phyloP scores from a whole-genome alignment of 2,797 vertebrate species.

The Melanotaenia nigrans region DNA sequence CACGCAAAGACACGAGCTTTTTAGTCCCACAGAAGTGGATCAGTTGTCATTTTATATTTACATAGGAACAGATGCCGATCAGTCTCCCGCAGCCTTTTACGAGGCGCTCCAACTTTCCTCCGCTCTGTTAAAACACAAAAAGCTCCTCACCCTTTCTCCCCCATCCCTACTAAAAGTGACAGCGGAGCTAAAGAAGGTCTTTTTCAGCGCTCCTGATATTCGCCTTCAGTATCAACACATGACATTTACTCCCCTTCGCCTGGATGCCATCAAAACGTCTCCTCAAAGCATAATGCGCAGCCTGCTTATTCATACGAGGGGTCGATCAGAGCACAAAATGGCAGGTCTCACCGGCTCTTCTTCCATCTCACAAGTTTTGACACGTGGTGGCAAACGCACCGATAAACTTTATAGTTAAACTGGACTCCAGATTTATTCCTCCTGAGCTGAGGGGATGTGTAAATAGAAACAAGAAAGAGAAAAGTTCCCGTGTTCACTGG shows the following conservation, averaged over 20 bases:
- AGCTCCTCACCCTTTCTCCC: not conserved
- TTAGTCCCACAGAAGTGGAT: constrained; percentile 22
- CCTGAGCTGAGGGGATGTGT: not conserved
- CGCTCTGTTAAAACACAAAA: not conserved
- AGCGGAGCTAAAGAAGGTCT: constrained; percentile 23
- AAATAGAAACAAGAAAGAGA: constrained; percentile 28
- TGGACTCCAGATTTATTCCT: not conserved
- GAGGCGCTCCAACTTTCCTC: constrained; percentile 68
- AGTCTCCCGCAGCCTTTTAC: constrained; percentile 30
- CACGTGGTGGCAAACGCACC: constrained; percentile 72
- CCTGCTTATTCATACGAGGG: constrained; percentile 83
- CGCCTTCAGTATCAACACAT: constrained; percentile 58
- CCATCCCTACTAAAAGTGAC: not conserved
- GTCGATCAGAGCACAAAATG: constrained; percentile 94
- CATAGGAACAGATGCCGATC: constrained; percentile 48
- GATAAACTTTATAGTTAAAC: constrained; percentile 72
- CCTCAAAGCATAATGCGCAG: constrained; percentile 80
- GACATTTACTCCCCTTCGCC: constrained; percentile 79
- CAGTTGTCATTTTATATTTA: constrained; percentile 62
- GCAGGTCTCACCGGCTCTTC: constrained; percentile 90
- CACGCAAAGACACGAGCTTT: constrained; percentile 37
- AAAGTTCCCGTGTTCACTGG: constrained; percentile 67
- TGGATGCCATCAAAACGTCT: constrained; percentile 83
- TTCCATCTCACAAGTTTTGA: constrained; percentile 88
- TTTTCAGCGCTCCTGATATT: constrained; percentile 18